Percentiles rank a stretch among this genome's conserved stretches.
These are phyloP conservation scores for Liposcelis brunnea DNA, from an alignment of 2,888 invertebrate species.

Conservation along the genomic window DNA sequence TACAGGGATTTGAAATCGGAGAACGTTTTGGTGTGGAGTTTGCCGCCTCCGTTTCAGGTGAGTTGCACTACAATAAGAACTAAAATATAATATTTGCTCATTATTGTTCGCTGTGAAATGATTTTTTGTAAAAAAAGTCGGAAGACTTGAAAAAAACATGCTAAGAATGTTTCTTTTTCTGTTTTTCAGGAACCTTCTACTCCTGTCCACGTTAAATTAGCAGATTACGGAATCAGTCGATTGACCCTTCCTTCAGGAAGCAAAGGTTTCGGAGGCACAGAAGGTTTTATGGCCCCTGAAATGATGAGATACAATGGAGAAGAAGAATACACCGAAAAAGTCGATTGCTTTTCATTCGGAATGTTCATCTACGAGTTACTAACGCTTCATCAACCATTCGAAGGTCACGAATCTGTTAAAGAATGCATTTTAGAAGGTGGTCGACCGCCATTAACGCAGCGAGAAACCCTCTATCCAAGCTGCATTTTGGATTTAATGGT, in stretches of 20 bases:
- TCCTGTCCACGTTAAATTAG: slow-evolving; percentile 76
- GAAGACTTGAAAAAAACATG: neutral
- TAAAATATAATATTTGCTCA: no score
- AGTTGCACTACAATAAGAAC: no score
- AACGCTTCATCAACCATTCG: slow-evolving; percentile 85
- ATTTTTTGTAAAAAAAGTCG: neutral
- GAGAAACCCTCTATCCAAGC: slow-evolving; percentile 68
- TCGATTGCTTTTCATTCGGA: slow-evolving; percentile 96
- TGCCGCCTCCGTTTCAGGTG: slow-evolving; percentile 60
- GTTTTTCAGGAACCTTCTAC: slow-evolving; percentile 19
- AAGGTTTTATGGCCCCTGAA: slow-evolving; percentile 99
- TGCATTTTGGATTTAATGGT: slow-evolving; percentile 90
- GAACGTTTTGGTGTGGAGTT: slow-evolving; percentile 95
- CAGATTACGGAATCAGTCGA: slow-evolving; percentile 90
- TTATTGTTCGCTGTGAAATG: no score
- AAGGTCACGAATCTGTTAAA: slow-evolving; percentile 91
- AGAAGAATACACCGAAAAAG: slow-evolving; percentile 97
- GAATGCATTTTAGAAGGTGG: slow-evolving; percentile 92
- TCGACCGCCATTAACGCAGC: slow-evolving; percentile 68
- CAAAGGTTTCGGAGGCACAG: slow-evolving; percentile 96
- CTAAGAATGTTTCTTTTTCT: neutral
- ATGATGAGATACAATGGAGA: slow-evolving; percentile 97
- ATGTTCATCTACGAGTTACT: slow-evolving; percentile 95
- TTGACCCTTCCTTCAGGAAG: slow-evolving; percentile 77
- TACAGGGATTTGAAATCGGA: slow-evolving; percentile 90